Conservation (phyloP, 2,888 invertebrate genomes). For the Arrhopalites spinosus region DNA sequence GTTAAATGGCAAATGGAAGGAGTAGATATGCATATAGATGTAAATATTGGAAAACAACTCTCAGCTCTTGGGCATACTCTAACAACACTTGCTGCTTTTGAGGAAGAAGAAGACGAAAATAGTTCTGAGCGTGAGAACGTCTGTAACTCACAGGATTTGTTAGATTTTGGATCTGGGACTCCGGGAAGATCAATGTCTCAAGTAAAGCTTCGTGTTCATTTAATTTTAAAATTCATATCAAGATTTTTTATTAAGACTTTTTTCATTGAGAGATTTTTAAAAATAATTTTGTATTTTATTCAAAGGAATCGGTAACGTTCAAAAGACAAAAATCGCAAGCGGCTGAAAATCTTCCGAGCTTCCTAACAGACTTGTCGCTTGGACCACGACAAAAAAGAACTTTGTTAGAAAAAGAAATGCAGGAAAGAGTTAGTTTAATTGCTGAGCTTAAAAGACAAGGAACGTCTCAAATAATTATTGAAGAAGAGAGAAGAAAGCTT, state of each 20-base stretch:
- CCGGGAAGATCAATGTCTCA: conserved; percentile 49
- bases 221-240: too few species aligned
- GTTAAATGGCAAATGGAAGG: conserved; percentile 99
- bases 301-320: conserved; percentile 72
- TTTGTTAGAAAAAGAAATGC: conserved; percentile 95
- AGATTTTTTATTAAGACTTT: background rate
- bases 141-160: conserved; percentile 43
- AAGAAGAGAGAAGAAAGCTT: conserved; percentile 86
- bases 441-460: conserved; percentile 87
- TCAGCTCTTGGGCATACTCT: conserved; percentile 93
- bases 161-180: conserved; percentile 40
- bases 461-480: conserved; percentile 86
- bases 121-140: conserved; percentile 46
- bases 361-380: conserved; percentile 78
- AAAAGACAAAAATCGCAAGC: conserved; percentile 70
- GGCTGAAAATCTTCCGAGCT: conserved; percentile 76
- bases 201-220: too few species aligned
- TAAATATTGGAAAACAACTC: conserved; percentile 93
- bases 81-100: conserved; percentile 87
- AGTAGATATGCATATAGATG: conserved; percentile 93
- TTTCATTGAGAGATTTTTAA: background rate
- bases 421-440: conserved; percentile 93
- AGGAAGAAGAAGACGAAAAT: conserved; percentile 71
- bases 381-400: conserved; percentile 86
- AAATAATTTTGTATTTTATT: background rate